Percentiles rank a stretch among this genome's conserved stretches.
Conservation (phyloP, 2,888 invertebrate genomes). For the Nudaria mundana region DNA sequence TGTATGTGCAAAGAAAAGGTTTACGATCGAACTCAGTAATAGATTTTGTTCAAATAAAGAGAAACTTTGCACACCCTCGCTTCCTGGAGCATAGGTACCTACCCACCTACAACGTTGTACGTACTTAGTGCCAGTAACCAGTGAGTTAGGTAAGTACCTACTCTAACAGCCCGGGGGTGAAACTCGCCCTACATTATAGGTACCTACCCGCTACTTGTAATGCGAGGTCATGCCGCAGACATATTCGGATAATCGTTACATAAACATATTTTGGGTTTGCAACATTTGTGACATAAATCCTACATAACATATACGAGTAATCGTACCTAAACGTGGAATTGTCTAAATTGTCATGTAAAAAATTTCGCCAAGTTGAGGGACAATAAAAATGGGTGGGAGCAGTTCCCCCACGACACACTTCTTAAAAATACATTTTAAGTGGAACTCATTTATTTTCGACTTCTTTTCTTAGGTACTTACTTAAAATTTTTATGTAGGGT, state of each 20-base stretch:
- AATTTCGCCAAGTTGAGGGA: no score
- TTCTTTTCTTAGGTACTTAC: no score
- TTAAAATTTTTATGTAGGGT: no score
- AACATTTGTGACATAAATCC: conserved; percentile 19
- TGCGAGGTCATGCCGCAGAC: conserved; percentile 38
- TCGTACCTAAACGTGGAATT: no score
- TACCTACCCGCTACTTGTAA: conserved; percentile 33
- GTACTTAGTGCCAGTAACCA: no score
- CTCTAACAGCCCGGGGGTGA: conserved; percentile 16
- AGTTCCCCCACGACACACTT: no score
- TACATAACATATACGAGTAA: no score
- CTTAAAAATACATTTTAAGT: no score
- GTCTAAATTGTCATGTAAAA: no score
- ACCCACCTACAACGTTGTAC: no score
- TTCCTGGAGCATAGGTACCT: conserved; percentile 31
- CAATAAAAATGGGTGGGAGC: no score
- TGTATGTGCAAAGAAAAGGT: conserved; percentile 45
- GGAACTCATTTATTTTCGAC: no score
- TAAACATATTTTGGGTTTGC: conserved; percentile 17
- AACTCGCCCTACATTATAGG: conserved; percentile 28
- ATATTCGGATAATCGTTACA: conserved; percentile 38
- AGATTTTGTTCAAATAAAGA: conserved; percentile 44
- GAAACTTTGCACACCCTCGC: conserved; percentile 48
- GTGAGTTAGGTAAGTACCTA: conserved; percentile 16
- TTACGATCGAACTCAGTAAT: conserved; percentile 34